phyloP scores from a whole-genome alignment of 2,797 vertebrate species.

The Denticeps clupeoides region DNA sequence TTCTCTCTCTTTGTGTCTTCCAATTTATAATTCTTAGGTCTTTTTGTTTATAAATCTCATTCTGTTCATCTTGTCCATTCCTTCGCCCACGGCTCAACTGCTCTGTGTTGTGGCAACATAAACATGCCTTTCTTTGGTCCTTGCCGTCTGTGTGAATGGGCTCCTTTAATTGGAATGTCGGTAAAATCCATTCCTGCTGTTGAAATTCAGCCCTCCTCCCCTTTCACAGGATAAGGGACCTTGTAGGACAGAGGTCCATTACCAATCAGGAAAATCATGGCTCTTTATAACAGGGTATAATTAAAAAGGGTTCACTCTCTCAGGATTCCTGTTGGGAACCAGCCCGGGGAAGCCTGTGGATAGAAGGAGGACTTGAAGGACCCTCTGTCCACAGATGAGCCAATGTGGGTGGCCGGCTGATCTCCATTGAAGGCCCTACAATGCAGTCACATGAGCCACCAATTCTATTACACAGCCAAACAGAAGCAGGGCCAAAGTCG shows the following conservation, averaged over 20 bases:
- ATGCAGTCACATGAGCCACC: constrained; percentile 8
- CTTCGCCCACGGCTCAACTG: constrained; percentile 31
- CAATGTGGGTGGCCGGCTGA: constrained; percentile 27
- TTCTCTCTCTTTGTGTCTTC: constrained; percentile 39
- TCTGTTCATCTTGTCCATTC: not conserved
- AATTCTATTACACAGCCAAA: too few species aligned
- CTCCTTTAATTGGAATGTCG: constrained; percentile 60
- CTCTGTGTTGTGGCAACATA: constrained; percentile 52
- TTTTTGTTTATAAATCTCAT: not conserved
- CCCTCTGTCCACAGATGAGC: constrained; percentile 21
- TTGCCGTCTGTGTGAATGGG: constrained; percentile 55
- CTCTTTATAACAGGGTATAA: constrained; percentile 43
- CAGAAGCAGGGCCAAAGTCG: constrained; percentile 17
- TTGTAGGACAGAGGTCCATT: constrained; percentile 46
- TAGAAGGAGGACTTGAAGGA: constrained; percentile 11
- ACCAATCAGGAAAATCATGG: constrained; percentile 48
- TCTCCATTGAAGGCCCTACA: constrained; percentile 17
- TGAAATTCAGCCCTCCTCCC: constrained; percentile 18
- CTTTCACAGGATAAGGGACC: too few species aligned
- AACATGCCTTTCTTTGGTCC: constrained; percentile 62
- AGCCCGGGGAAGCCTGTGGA: constrained; percentile 20
- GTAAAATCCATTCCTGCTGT: constrained; percentile 37
- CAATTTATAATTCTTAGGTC: constrained; percentile 32
- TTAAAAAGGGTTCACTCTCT: constrained; percentile 46
- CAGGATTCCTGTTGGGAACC: constrained; percentile 28